Base-by-base conservation (phyloP, 2,888 invertebrate genomes). In the Apodemia duryi region DNA sequence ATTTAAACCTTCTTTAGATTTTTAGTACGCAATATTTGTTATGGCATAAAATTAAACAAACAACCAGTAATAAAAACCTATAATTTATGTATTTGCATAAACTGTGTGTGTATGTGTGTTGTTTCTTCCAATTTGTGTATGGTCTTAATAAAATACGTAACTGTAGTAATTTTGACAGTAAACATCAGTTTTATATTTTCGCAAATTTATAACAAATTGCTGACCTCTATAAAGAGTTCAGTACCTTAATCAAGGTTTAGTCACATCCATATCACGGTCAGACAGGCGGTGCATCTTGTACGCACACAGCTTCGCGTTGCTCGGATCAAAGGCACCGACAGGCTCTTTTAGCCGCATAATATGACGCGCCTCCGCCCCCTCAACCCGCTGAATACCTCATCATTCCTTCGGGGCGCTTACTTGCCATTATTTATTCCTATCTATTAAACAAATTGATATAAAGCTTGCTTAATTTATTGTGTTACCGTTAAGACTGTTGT, bases 321-420 rank as follows among this genome's bases (percentile, higher is more conserved):
- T 49, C n/a, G 49, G 86, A 88, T 91, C 91, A 91, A 91, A 91
- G 91, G 91, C 85, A 88, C 91, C 91, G 91, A 90, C 90, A 91
- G 86, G 84, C 89, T 92, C 89, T 88, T 91, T 91, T 91, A 91
- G 90, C 91, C 85, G 89, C 89, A 88, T 91, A 91, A 92, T 91
- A 90, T 91, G 91, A 91, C 89, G 89, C 86, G 86, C 82, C 83
- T 85, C 84, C 85, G 75, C 82, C 78, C 82, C 76, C 82, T 78
- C 81, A 84, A 82, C 85, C 86, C 82, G 86, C 86, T 80, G 86
- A 85, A 85, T 85, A 81, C 85, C 84, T 83, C 77, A 74, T 70
- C 76, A 80, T 80, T 84, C 84, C 85, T 84, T 82, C 81, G 80
- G 85, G 86, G 83, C 86, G 84, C 87, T 85, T 81, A 84, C 88